A percentile compares a stretch with the other conserved stretches of the same genome.
Evolutionary conservation across 2,888 invertebrate species (phyloP).

Genomic region (Nymphalis polychloros): DNA sequence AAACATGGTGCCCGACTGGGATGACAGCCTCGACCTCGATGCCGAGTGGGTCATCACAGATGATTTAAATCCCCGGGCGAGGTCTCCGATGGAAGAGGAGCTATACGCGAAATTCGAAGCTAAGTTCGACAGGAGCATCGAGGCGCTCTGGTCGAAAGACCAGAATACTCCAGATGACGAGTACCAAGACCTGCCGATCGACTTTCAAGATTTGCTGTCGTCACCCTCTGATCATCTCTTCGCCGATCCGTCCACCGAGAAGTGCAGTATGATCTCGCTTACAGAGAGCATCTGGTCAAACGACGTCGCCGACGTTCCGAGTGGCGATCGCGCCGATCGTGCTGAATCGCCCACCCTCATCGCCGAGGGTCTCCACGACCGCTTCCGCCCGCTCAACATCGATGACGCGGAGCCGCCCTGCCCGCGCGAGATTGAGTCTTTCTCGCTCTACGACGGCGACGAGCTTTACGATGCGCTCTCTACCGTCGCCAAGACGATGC

Average conservation of each 20-base stretch:
- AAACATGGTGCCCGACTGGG: conserved; percentile 67
- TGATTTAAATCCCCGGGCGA: conserved; percentile 56
- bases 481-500: conserved; percentile 65
- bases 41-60: conserved; percentile 65
- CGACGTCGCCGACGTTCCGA: conserved; percentile 46
- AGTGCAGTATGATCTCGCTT: conserved; percentile 60
- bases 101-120: conserved; percentile 83
- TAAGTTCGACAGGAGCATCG: conserved; percentile 85
- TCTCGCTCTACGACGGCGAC: conserved; percentile 64
- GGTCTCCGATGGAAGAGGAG: conserved; percentile 73
- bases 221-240: conserved; percentile 80
- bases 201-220: conserved; percentile 81
- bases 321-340: conserved; percentile 39
- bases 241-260: conserved; percentile 67
- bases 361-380: conserved; percentile 57
- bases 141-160: conserved; percentile 84
- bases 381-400: conserved; percentile 58
- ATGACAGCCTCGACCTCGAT: conserved; percentile 60
- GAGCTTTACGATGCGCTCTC: conserved; percentile 69
- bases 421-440: conserved; percentile 54
- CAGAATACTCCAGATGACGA: conserved; percentile 78
- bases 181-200: conserved; percentile 83
- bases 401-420: conserved; percentile 46
- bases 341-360: conserved; percentile 49
- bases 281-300: conserved; percentile 66